Conservation (phyloP, 2,888 invertebrate species). For the Hyalella azteca region DNA sequence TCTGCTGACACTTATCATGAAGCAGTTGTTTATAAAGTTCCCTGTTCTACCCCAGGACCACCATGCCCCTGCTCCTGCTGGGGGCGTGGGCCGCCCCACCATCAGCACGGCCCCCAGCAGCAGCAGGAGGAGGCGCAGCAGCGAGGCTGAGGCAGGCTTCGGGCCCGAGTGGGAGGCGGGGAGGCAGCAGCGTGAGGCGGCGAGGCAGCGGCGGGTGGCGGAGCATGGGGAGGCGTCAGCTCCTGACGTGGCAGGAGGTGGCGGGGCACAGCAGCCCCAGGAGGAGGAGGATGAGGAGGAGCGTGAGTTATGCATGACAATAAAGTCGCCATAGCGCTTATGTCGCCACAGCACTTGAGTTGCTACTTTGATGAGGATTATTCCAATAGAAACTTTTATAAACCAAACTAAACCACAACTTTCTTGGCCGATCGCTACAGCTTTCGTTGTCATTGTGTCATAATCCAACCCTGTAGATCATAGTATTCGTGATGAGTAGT, state of each 20-base stretch:
- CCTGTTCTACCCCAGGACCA: background rate
- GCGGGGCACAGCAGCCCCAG: slow-evolving; percentile 60
- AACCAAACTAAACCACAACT: too few species aligned
- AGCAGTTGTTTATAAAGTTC: too few species aligned
- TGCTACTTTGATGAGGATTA: too few species aligned
- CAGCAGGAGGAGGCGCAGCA: background rate
- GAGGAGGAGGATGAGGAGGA: slow-evolving; percentile 59
- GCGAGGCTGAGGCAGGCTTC: background rate
- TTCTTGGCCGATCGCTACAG: too few species aligned
- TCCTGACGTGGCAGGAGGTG: slow-evolving; percentile 60
- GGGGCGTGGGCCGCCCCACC: slow-evolving; percentile 54
- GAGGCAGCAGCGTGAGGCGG: background rate
- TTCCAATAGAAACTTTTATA: too few species aligned
- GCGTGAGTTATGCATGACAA: too few species aligned
- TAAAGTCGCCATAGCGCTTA: too few species aligned
- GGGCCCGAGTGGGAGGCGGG: background rate
- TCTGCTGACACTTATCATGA: too few species aligned
- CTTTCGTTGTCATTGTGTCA: too few species aligned
- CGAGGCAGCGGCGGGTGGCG: background rate
- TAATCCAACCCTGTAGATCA: too few species aligned
- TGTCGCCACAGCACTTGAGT: too few species aligned
- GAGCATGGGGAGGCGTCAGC: slow-evolving; percentile 53
- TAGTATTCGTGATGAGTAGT: too few species aligned
- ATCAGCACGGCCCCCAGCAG: background rate
- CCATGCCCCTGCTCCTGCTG: background rate